phyloP scores from a whole-genome alignment of 2,797 vertebrate species.

The Labroides dimidiatus region DNA sequence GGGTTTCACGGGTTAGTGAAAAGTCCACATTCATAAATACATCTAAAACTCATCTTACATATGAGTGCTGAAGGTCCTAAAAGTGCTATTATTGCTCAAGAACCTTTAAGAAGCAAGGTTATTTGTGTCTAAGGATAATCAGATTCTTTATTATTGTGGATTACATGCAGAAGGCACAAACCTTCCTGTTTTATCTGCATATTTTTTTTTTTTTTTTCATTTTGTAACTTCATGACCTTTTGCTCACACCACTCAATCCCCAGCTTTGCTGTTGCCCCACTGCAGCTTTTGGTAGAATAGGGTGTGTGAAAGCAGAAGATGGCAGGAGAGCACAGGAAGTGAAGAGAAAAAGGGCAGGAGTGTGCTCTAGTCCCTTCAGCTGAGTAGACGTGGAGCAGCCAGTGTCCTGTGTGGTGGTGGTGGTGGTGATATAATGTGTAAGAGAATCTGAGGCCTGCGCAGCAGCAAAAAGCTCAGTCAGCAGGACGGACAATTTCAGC shows the following conservation, averaged over 20 bases:
- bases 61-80: conserved; percentile 4
- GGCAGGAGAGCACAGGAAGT: conserved; percentile 45
- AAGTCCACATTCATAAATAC: not conserved
- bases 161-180: not conserved
- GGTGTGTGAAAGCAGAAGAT: conserved; percentile 34
- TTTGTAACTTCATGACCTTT: conserved; percentile 2
- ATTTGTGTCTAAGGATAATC: not conserved
- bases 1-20: not conserved
- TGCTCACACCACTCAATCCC: not conserved
- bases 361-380: conserved; percentile 37
- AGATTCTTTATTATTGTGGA: conserved; percentile 7
- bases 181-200: not conserved
- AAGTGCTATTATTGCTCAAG: conserved; percentile 1
- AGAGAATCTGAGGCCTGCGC: conserved; percentile 66
- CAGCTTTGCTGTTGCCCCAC: not conserved
- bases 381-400: conserved; percentile 49
- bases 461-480: conserved; percentile 69
- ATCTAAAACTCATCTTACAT: not conserved
- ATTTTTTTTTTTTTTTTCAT: not conserved
- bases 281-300: conserved; percentile 4
- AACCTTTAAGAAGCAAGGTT: not conserved
- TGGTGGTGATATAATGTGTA: conserved; percentile 60
- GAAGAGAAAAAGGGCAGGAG: conserved; percentile 39
- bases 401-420: conserved; percentile 55
- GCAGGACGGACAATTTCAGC: conserved; percentile 55